phyloP scores from a whole-genome alignment of 2,888 invertebrate genomes.

The Scrobipalpa costella region DNA sequence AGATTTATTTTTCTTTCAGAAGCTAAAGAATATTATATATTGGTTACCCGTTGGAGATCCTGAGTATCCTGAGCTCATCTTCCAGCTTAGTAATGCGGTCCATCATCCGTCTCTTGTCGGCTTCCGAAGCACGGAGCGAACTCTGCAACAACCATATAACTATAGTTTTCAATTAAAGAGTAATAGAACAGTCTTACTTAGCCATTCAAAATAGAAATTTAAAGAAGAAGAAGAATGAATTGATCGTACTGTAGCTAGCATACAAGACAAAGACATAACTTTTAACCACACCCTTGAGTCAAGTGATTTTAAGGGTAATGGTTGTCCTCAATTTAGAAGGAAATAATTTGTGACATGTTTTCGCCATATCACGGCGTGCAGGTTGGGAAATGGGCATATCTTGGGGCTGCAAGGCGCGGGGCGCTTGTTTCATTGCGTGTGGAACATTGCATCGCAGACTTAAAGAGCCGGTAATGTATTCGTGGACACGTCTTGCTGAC shows the following conservation, averaged over 20 bases:
- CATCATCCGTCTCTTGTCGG: slow-evolving; percentile 84
- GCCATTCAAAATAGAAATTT: too few species aligned
- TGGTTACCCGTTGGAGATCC: slow-evolving; percentile 58
- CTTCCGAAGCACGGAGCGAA: slow-evolving; percentile 83
- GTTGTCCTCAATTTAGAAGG: too few species aligned
- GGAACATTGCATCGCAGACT: slow-evolving; percentile 4
- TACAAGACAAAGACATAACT: too few species aligned
- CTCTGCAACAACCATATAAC: slow-evolving; percentile 73
- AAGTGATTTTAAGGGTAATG: too few species aligned
- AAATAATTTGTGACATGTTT: slow-evolving; percentile 1
- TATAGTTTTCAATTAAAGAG: too few species aligned
- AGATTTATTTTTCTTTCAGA: too few species aligned
- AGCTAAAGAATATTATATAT: neutral
- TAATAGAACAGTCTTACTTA: too few species aligned
- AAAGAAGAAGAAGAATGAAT: too few species aligned
- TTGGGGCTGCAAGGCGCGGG: too few species aligned
- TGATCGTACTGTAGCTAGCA: too few species aligned
- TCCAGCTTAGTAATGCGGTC: slow-evolving; percentile 85
- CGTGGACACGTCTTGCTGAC: slow-evolving; percentile 62
- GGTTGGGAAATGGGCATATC: neutral
- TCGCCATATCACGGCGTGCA: neutral
- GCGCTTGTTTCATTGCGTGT: slow-evolving; percentile 7
- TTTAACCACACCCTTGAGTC: too few species aligned
- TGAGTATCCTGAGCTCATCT: slow-evolving; percentile 81
- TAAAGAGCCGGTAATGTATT: slow-evolving; percentile 55